Evolutionary conservation across 2,797 vertebrate species (phyloP), one percentile per base, ranked within the genome.

Genomic region (Sebastes hubbsi): DNA sequence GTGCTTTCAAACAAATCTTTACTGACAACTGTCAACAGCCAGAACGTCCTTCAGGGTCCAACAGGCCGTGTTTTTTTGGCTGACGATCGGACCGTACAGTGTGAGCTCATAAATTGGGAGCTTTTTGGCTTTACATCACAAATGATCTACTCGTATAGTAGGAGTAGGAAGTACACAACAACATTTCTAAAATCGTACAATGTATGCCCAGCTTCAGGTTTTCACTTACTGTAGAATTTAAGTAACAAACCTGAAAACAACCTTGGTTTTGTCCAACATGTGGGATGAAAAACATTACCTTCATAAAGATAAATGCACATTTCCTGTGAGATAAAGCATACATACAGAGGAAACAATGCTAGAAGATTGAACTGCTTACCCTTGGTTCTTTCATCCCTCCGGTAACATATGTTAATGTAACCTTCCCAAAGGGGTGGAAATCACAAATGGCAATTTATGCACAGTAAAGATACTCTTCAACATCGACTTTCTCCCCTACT

Each of bases 341-440:
- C 1, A 2, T 27, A 29, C 20, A 71, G 25, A 65, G 11, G 20
- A 30, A 32, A 24, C 11, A n/a, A 4, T 67, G 24, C 24, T 18
- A 22, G 60, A 61, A 22, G 54, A 71, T 54, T 24, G 5, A 32
- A 27, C 18, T 65, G 32, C 4, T 69, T 77, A 69, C 58, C 76
- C 71, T 75, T 24, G 9, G 24, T 62, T 66, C 30, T 78, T 80
- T 80, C 49, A 70, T 69, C 2, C 61, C 71, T 76, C 2, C 4
- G 1, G 66, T 82, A 79, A 80, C 65, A 83, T 79, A 72, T 78
- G 61, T 75, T 59, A 71, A 58, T 66, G 46, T 76, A 34, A 79
- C 60, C 69, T 84, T 83, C 73, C 60, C 65, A 63, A 8, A 20
- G 64, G 67, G 54, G 18, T 62, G 34, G 27, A 70, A 80, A 76